Conservation (phyloP, 2,113 vertebrate species). For the human region DNA sequence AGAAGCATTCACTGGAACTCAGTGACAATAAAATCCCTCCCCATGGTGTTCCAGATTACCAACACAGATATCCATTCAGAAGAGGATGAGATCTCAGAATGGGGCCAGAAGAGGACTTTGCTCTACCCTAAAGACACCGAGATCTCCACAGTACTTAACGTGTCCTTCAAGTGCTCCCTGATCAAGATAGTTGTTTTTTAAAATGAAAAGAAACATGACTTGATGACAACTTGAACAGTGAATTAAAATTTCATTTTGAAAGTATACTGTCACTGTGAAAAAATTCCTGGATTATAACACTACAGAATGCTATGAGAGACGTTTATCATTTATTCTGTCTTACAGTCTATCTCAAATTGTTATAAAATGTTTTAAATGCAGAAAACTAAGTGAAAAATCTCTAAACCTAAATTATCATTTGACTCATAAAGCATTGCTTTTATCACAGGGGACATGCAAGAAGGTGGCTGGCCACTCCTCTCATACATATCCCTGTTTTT, state of each 20-base stretch:
- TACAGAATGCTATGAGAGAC: background rate
- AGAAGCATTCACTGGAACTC: background rate
- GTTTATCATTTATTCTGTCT: background rate
- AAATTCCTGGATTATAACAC: background rate
- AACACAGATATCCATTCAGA: background rate
- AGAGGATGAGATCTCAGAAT: background rate
- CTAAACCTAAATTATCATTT: constrained; percentile 26
- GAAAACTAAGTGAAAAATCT: background rate
- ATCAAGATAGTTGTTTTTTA: background rate
- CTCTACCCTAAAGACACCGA: background rate
- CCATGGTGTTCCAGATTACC: background rate
- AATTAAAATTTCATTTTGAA: constrained; percentile 29
- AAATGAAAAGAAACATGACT: background rate
- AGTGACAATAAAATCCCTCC: background rate
- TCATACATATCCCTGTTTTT: background rate
- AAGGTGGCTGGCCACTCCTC: background rate
- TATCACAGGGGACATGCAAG: background rate
- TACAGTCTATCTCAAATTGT: background rate
- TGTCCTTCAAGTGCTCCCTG: background rate
- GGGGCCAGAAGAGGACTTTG: background rate
- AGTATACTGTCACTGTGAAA: background rate
- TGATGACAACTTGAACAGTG: background rate
- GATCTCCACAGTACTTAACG: background rate
- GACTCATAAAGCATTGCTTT: background rate
- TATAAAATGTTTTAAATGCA: background rate